Conservation (phyloP, 2,113 vertebrate genomes). For the Muntiacus muntjak region DNA sequence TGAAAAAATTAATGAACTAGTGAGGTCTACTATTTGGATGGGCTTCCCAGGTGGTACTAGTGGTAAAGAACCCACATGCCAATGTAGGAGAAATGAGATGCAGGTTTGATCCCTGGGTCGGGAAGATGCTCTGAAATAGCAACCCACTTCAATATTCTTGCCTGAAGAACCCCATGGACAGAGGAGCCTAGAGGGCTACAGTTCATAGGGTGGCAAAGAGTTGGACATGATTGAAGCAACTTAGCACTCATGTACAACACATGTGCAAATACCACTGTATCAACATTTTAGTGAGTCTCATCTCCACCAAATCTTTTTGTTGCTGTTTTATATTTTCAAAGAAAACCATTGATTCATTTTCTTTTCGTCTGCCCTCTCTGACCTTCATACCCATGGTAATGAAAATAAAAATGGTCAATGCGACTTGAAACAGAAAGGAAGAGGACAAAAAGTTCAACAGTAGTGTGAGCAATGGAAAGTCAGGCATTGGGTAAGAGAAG, state of each 20-base stretch:
- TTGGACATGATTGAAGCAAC: not conserved
- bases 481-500: not conserved
- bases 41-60: not conserved
- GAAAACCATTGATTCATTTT: not conserved
- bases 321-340: slow-evolving; percentile 8
- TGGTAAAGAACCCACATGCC: not conserved
- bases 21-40: not conserved
- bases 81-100: not conserved
- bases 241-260: not conserved
- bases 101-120: fast-evolving
- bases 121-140: not conserved
- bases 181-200: not conserved
- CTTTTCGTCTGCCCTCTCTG: not conserved
- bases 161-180: not conserved
- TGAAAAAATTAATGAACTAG: not conserved
- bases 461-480: not conserved
- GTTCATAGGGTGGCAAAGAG: not conserved
- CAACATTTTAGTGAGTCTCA: not conserved
- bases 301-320: not conserved
- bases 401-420: not conserved
- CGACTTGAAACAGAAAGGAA: not conserved
- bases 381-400: not conserved
- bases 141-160: not conserved
- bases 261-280: not conserved
- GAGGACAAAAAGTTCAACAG: not conserved